Evolutionary conservation across 2,888 invertebrate species (phyloP).

Genomic region (Mallateleia sp.): DNA sequence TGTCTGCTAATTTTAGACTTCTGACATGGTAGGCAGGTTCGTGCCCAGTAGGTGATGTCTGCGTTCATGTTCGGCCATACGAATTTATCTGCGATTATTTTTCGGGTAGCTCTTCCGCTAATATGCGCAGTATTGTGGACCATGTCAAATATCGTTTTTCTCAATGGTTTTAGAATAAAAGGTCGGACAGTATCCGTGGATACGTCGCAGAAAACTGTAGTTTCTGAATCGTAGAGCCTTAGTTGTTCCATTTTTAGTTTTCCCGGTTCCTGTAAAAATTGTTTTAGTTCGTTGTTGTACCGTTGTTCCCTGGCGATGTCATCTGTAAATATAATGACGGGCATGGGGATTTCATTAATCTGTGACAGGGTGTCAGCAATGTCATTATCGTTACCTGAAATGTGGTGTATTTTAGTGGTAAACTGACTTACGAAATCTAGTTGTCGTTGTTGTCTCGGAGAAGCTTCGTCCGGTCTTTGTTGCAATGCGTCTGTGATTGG

Average conservation of each 20-base stretch:
- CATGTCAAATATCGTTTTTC: conserved; percentile 63
- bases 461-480: conserved; percentile 36
- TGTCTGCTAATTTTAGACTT: conserved; percentile 83
- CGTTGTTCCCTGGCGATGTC: neutral
- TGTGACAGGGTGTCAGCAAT: conserved; percentile 43
- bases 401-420: conserved; percentile 61
- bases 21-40: conserved; percentile 84
- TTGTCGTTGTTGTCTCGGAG: conserved; percentile 65
- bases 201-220: conserved; percentile 11
- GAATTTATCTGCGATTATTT: conserved; percentile 77
- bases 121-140: conserved; percentile 74
- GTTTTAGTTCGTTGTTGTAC: conserved; percentile 8
- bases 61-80: conserved; percentile 82
- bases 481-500: conserved; percentile 44
- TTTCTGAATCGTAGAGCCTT: conserved; percentile 27
- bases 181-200: conserved; percentile 48
- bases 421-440: conserved; percentile 67
- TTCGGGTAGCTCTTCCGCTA: conserved; percentile 66
- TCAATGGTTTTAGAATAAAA: conserved; percentile 66
- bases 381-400: conserved; percentile 49
- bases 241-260: neutral
- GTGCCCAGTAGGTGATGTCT: conserved; percentile 82
- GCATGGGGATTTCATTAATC: neutral
- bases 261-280: neutral
- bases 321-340: neutral